Base-by-base conservation (phyloP, 1,140 invertebrate genomes). In the Psix sp. region DNA sequence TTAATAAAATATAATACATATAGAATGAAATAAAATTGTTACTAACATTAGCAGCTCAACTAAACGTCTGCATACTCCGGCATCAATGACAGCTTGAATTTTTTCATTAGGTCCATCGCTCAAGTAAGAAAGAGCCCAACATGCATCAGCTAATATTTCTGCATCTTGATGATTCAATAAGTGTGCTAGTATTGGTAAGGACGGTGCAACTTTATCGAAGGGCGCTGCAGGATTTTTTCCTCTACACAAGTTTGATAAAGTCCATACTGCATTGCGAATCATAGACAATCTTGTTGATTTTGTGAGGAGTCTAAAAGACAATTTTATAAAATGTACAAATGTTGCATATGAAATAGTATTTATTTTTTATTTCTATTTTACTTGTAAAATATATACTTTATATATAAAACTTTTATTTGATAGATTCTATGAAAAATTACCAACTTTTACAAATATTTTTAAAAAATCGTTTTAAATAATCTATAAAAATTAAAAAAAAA, bases 91-190 rank as follows among this genome's bases (percentile, higher is more conserved):
- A 51, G 96, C 94, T 88, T 99, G 97, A 77, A 99, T 99, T 88
- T 98, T 98, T 74, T 99, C 96, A 88, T 99, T 98, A 20, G 97
- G 96, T 36, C 97, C 97, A 87, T 99, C 97, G 6, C 94, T 96
- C 20, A 99, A 86, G 83, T 99, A 99, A 26, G 96, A 93, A n/a
- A 87, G 65, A 31, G 86, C 84, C 86, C 97, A 99, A 85, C 97
- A 99, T 4, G 97, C 92, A 88, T 99, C 98, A 46, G 95, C 93
- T 17, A 99, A 86, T 9, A 99, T 95, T 84, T 99, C 97, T 2
- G 92, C 87, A 88, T 99, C 98, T 13, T 89, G 90, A 82, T 98
- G 94, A 84, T 96, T 96, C 14, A 99, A 87, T 11, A 99, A 88
- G 10, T 93, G 90, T 3, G 96, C 93, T 67, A 99, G 85, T 52